Conservation (phyloP, 2,113 vertebrate genomes). For the Pelobates fuscus region DNA sequence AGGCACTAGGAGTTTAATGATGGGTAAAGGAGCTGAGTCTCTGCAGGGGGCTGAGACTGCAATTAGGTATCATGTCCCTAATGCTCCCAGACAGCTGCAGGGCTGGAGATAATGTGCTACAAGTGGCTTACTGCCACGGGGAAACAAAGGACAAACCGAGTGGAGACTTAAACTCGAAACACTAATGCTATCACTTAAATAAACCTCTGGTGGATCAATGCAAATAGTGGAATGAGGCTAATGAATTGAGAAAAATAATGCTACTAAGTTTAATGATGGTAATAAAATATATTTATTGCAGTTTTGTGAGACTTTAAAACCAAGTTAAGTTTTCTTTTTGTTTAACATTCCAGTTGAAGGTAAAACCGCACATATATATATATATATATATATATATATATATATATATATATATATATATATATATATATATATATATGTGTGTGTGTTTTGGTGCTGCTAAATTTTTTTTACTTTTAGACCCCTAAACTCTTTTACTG, state of each 20-base stretch:
- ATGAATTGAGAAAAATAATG: too few species aligned
- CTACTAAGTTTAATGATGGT: too few species aligned
- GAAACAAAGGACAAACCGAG: slow-evolving; percentile 25
- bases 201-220: too few species aligned
- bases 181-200: neutral
- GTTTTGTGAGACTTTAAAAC: neutral
- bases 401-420: too few species aligned
- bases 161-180: neutral
- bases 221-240: neutral
- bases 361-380: too few species aligned
- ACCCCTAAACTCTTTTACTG: too few species aligned
- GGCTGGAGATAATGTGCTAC: slow-evolving; percentile 45
- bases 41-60: slow-evolving; percentile 32
- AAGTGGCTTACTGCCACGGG: slow-evolving; percentile 23
- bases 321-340: neutral
- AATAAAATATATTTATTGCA: too few species aligned
- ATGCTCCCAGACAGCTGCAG: slow-evolving; percentile 43
- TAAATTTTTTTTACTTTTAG: too few species aligned
- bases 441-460: too few species aligned
- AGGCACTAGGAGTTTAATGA: slow-evolving; percentile 46
- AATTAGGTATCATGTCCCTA: slow-evolving; percentile 47
- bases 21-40: slow-evolving; percentile 42
- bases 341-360: too few species aligned
- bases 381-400: too few species aligned
- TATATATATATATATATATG: too few species aligned